Evolutionary conservation across 2,888 invertebrate species (phyloP).

Genomic region (Trissolcus brochymenae): DNA sequence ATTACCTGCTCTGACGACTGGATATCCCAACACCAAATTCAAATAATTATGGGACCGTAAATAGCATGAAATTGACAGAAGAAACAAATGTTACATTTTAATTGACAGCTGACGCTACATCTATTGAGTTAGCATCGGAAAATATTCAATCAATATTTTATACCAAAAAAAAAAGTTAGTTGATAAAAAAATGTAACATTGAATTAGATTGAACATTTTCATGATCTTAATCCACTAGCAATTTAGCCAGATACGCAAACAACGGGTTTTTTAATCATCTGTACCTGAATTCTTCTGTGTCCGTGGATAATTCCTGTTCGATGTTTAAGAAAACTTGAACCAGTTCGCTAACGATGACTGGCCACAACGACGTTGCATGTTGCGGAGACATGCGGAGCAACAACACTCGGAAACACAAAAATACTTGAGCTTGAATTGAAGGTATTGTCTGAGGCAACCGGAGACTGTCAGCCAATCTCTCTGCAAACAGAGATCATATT

Average conservation of each 20-base stretch:
- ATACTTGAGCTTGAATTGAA: slow-evolving; percentile 89
- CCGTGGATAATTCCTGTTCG: slow-evolving; percentile 88
- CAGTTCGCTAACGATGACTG: slow-evolving; percentile 93
- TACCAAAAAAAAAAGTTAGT: too few species aligned
- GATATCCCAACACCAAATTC: slow-evolving; percentile 74
- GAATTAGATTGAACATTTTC: too few species aligned
- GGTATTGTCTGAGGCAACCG: slow-evolving; percentile 85
- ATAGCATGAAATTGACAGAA: slow-evolving; percentile 73
- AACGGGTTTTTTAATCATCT: neutral
- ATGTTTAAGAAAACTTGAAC: slow-evolving; percentile 91
- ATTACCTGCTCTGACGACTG: slow-evolving; percentile 76
- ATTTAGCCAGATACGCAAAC: neutral
- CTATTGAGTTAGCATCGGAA: neutral
- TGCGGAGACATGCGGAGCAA: slow-evolving; percentile 89
- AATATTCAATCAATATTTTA: too few species aligned
- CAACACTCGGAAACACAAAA: slow-evolving; percentile 91
- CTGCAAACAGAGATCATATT: slow-evolving; percentile 76
- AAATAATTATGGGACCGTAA: slow-evolving; percentile 72
- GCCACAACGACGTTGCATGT: slow-evolving; percentile 92
- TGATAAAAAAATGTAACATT: too few species aligned
- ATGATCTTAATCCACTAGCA: too few species aligned
- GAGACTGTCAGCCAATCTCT: slow-evolving; percentile 89
- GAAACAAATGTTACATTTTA: slow-evolving; percentile 67
- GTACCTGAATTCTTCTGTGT: slow-evolving; percentile 87
- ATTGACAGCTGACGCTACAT: neutral